phyloP scores from a whole-genome alignment of 2,113 vertebrate genomes.

The Cyanoderma ruficeps region DNA sequence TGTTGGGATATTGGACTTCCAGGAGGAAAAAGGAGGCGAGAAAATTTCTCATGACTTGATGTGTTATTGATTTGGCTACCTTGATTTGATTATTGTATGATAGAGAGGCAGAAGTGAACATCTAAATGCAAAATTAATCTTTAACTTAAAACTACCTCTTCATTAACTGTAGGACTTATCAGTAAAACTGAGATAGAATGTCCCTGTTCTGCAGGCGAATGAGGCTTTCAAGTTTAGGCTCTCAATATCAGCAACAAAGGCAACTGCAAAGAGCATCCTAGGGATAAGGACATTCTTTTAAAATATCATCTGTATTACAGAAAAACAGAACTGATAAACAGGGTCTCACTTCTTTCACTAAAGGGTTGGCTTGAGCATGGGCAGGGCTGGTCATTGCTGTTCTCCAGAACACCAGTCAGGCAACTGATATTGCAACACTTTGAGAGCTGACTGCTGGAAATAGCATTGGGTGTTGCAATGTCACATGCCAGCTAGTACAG shows the following conservation, averaged over 20 bases:
- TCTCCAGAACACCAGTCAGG: neutral
- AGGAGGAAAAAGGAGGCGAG: neutral
- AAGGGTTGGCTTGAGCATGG: neutral
- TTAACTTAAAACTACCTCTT: neutral
- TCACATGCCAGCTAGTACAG: neutral
- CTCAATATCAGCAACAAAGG: neutral
- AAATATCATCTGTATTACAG: neutral
- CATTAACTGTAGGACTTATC: neutral
- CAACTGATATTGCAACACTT: neutral
- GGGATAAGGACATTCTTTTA: neutral
- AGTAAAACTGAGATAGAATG: neutral
- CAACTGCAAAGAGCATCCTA: neutral
- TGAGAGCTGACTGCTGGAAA: neutral
- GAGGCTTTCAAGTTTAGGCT: neutral
- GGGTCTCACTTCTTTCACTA: neutral
- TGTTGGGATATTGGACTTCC: neutral
- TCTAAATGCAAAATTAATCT: neutral
- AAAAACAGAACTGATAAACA: neutral
- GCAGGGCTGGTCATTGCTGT: neutral
- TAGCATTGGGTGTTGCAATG: fast-evolving
- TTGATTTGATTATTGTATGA: neutral
- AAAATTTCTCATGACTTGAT: neutral
- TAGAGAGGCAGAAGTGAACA: neutral
- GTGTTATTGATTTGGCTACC: neutral
- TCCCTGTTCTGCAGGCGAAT: neutral